Evolutionary conservation across 2,797 vertebrate species (phyloP), one percentile per base, ranked within the genome.

Genomic region (Periophthalmus magnuspinnatus): DNA sequence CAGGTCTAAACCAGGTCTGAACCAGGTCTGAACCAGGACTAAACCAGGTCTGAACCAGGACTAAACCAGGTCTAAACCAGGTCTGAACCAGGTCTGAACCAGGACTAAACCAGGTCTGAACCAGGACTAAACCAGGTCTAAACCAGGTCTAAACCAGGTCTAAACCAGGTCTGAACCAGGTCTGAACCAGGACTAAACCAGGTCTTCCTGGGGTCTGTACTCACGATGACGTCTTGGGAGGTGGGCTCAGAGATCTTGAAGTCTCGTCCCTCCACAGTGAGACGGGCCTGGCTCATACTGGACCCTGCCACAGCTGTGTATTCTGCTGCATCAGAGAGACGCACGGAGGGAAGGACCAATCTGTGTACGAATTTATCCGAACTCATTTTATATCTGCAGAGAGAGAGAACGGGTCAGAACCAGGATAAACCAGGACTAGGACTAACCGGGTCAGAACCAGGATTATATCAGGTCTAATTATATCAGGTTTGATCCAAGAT

Each of bases 301-400:
- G 96, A 94, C 6, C 98, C 98, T 6, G 97, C 97, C 69, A 99
- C 96, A 2, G 96, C 96, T 0, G 95, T 93, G 84, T 97, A 99
- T 50, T 97, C 93, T 2, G 97, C 98, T 0, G 93, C 94, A 32
- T 99, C 98, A 5, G 95, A 95, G 91, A 97, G 92, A 38, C 91
- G 95, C 8, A 95, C 94, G 0, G 95, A 95, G 1, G 96, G 93
- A 86, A 99, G 93, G 74, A 96, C 91, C 74, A 99, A 93, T 19
- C 95, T 96, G 83, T 99, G 97, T 59, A 93, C 79, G 0, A 93
- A 96, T 71, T 93, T 95, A 75, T 99, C 98, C 11, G 94, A 94
- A 33, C 93, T 91, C 82, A 96, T 89, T 80, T 96, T 97, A 80
- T 94, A 91, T 78, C 98, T 99, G 66, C 33, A 70, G 52, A 70